A percentile compares a stretch with the other conserved stretches of the same genome.
phyloP scores from a whole-genome alignment of 2,113 vertebrate species.

The Pollachius pollachius region DNA sequence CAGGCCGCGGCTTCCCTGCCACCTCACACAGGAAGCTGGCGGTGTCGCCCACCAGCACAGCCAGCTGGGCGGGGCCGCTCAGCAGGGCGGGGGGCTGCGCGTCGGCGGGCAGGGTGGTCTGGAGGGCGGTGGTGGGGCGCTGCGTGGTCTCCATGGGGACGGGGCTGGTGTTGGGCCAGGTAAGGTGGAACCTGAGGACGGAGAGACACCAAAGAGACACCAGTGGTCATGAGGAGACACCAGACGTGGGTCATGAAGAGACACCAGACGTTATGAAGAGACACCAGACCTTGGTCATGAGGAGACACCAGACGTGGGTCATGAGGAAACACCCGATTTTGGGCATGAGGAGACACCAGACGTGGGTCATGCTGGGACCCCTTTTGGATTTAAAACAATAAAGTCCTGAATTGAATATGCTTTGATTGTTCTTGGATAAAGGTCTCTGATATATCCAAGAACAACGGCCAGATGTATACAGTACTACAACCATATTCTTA shows the following conservation, averaged over 20 bases:
- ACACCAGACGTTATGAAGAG: not conserved
- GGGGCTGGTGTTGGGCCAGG: conserved; percentile 93
- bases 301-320: not conserved
- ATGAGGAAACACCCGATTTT: too few relatives aligned
- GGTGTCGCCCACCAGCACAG: conserved; percentile 86
- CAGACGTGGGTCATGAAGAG: not conserved
- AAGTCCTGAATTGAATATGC: too few relatives aligned
- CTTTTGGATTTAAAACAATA: too few relatives aligned
- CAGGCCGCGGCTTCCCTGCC: conserved; percentile 85
- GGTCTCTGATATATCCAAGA: too few relatives aligned
- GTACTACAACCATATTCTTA: too few relatives aligned
- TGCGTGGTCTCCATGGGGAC: conserved; percentile 84
- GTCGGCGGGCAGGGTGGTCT: conserved; percentile 81
- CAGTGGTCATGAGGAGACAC: conserved; percentile 19
- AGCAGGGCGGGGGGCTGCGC: conserved; percentile 79
- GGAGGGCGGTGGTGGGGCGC: conserved; percentile 82
- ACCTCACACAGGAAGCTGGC: conserved; percentile 95
- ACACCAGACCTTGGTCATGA: too few relatives aligned
- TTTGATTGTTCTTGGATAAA: too few relatives aligned
- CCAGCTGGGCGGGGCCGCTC: conserved; percentile 79
- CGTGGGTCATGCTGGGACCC: too few relatives aligned
- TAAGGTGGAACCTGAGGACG: conserved; percentile 81
- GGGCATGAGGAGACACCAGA: not conserved
- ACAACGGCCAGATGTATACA: too few relatives aligned
- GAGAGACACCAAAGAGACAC: conserved; percentile 20